Evolutionary conservation across 2,113 vertebrate genomes (phyloP), one percentile per base, ranked within the genome.

Genomic region (Pan troglodytes): DNA sequence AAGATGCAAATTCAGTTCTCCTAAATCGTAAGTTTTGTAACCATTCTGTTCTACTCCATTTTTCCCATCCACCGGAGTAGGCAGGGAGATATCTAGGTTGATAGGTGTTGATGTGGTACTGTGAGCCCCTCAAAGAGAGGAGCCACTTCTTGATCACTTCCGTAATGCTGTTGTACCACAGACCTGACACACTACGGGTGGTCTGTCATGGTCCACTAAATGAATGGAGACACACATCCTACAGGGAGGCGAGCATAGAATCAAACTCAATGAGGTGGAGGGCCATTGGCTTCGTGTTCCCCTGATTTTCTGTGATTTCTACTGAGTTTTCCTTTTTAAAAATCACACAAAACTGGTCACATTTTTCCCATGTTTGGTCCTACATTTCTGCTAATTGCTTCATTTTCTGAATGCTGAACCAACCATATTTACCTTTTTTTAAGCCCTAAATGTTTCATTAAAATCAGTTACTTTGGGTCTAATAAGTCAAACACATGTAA

Each of bases 401-500:
- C 84, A 25, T 72, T 93, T 16, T 95, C 55, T 85, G 55, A 72
- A 93, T 48, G 94, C 45, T 95, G 82, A 97, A 96, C 27, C 3
- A 95, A 96, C 59, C 4, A 8, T 27, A 72, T 90, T 64, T 97
- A 84, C 76, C 52, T 13, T 67, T 96, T 52, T n/a, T 52, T 22
- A 43, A 88, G 43, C 76, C 95, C 57, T 93, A 94, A 97, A 86
- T 93, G 92, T 92, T 96, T 96, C 57, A 94, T 94, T 95, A 96
- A 59, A 97, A 90, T 96, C 96, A 94, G 64, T 97, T 95, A 79
- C 38, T 84, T 96, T 80, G 70, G 64, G n/a, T 94, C 64, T 97
- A 97, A 97, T 95, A 97, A 97, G 96, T 94, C 96, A 98, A 98
- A 94, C 94, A 95, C 92, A 81, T 27, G 72, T 2, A 61, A 80